A percentile compares a stretch with the other conserved stretches of the same genome.
Evolutionary conservation across 2,113 vertebrate species (phyloP).

Genomic region (Mirza zaza): DNA sequence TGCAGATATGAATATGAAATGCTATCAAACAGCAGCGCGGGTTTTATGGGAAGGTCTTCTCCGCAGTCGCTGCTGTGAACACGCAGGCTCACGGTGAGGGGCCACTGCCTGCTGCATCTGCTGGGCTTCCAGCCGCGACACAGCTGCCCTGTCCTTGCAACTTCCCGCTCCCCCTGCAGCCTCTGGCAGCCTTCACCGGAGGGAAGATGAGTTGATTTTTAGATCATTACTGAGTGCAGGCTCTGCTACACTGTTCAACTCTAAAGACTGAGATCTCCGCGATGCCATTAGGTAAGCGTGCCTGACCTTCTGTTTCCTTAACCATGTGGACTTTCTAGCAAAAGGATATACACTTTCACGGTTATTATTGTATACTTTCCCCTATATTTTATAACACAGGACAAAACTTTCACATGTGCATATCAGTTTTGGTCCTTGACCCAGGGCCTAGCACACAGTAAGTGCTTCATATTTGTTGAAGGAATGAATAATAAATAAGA

Average conservation of each 20-base stretch:
- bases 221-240: background rate
- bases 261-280: background rate
- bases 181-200: background rate
- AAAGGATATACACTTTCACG: background rate
- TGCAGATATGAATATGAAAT: background rate
- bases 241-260: background rate
- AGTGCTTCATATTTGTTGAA: background rate
- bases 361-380: background rate
- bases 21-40: background rate
- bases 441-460: background rate
- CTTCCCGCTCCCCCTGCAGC: rapidly evolving
- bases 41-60: background rate
- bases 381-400: background rate
- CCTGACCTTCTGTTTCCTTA: background rate
- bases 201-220: background rate
- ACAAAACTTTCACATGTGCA: background rate
- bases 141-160: background rate
- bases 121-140: rapidly evolving
- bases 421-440: background rate
- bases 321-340: background rate
- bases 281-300: rapidly evolving
- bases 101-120: background rate
- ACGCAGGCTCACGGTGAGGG: background rate
- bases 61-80: background rate
- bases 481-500: background rate